These are phyloP conservation scores for Drosophila lowei DNA, from an alignment of 1,140 invertebrate genomes.

Conservation along the genomic window DNA sequence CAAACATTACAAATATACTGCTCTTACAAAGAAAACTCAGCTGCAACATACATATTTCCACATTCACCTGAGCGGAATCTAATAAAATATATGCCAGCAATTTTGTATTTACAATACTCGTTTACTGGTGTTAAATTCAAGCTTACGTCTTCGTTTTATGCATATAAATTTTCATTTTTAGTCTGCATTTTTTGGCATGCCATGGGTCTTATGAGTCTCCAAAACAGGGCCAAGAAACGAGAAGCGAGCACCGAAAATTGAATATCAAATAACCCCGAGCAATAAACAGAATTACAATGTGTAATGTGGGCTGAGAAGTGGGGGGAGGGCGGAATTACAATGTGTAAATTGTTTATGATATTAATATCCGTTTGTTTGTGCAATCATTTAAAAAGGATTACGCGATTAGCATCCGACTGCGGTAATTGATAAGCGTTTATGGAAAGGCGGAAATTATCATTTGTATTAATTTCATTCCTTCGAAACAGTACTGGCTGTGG, in stretches of 20 bases:
- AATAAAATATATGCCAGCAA: conserved; percentile 28
- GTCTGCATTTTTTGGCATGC: conserved; percentile 8
- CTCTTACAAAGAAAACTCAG: too few species aligned
- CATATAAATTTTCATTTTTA: neutral
- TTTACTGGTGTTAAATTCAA: conserved; percentile 32
- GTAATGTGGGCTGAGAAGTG: neutral
- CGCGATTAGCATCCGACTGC: conserved; percentile 45
- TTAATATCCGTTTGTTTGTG: conserved; percentile 71
- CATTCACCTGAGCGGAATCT: conserved; percentile 20
- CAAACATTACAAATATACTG: neutral
- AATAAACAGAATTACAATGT: conserved; percentile 45
- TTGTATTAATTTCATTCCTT: conserved; percentile 47
- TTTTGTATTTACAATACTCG: conserved; percentile 29
- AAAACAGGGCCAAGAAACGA: conserved; percentile 5
- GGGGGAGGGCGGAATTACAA: neutral
- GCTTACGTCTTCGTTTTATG: neutral
- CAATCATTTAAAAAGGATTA: conserved; percentile 66
- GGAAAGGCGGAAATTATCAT: conserved; percentile 63
- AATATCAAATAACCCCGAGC: conserved; percentile 60
- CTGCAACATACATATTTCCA: neutral
- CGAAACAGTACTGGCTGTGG: conserved; percentile 25
- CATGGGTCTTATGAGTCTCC: conserved; percentile 38
- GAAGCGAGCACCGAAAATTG: conserved; percentile 51
- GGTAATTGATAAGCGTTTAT: conserved; percentile 54
- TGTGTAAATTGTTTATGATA: conserved; percentile 67